These are phyloP conservation scores for Amblyopsis rosae DNA, from an alignment of 2,113 vertebrate genomes.

Conservation along the genomic window DNA sequence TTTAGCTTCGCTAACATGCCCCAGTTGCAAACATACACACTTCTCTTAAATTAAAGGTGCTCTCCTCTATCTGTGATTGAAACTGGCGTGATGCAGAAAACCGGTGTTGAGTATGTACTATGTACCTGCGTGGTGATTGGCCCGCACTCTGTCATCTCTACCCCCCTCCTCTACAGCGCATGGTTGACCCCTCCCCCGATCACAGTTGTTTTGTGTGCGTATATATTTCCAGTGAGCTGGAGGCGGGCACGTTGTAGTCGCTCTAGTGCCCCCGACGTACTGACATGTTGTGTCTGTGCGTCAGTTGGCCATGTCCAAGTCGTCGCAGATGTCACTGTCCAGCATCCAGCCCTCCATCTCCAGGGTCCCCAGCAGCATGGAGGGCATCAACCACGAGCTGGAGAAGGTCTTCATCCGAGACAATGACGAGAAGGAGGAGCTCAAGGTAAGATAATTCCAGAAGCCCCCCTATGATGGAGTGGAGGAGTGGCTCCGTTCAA, in stretches of 20 bases:
- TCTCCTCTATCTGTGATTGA: no score
- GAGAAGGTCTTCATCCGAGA: constrained; percentile 98
- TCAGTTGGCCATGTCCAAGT: constrained; percentile 86
- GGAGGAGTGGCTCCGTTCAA: not conserved
- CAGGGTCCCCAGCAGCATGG: constrained; percentile 94
- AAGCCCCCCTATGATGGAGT: not conserved
- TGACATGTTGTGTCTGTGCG: constrained; percentile 4
- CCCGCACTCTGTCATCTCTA: no score
- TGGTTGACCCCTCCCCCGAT: no score
- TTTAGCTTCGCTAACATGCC: no score
- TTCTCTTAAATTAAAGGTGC: no score
- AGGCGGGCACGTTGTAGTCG: not conserved
- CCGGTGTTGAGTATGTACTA: no score
- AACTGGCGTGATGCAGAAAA: no score
- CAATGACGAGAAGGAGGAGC: constrained; percentile 90
- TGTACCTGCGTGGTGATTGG: no score
- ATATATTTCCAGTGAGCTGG: no score
- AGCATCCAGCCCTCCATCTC: constrained; percentile 91
- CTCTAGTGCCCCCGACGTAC: not conserved
- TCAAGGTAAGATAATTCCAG: constrained; percentile 78
- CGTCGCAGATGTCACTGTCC: constrained; percentile 89
- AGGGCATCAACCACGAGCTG: constrained; percentile 98
- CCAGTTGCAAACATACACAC: no score
- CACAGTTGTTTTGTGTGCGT: no score
- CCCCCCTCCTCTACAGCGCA: no score